phyloP scores from a whole-genome alignment of 2,888 invertebrate genomes.

The Lochmaea capreae region DNA sequence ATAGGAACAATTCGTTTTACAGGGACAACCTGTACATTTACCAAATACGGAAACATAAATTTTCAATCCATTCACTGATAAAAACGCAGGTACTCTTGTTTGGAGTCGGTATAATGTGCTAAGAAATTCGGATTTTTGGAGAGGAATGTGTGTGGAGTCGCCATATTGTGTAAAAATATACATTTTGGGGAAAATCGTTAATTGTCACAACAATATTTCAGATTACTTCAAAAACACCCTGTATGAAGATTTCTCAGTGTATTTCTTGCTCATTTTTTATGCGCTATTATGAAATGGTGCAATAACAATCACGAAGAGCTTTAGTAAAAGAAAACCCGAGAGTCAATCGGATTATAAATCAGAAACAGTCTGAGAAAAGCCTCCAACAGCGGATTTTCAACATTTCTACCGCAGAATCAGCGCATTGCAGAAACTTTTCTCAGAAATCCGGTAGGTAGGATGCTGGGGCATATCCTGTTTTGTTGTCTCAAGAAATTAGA shows the following conservation, averaged over 20 bases:
- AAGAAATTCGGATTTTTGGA: no score
- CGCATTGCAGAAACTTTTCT: conserved; percentile 51
- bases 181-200: no score
- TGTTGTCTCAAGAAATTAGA: background rate
- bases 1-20: no score
- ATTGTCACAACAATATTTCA: no score
- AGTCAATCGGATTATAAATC: conserved; percentile 49
- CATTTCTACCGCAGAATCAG: conserved; percentile 51
- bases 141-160: no score
- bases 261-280: background rate
- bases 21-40: no score
- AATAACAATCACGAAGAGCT: conserved; percentile 4
- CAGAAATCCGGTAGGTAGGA: conserved; percentile 8
- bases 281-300: background rate
- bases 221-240: no score
- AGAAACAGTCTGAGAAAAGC: conserved; percentile 45
- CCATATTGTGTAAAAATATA: no score
- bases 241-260: background rate
- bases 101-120: no score
- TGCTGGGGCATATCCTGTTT: background rate
- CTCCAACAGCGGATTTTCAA: conserved; percentile 32
- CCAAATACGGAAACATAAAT: no score
- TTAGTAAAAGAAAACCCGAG: background rate
- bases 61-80: no score
- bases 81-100: no score